Evolutionary conservation across 2,888 invertebrate species (phyloP).

Genomic region (Euzophera pinguis): DNA sequence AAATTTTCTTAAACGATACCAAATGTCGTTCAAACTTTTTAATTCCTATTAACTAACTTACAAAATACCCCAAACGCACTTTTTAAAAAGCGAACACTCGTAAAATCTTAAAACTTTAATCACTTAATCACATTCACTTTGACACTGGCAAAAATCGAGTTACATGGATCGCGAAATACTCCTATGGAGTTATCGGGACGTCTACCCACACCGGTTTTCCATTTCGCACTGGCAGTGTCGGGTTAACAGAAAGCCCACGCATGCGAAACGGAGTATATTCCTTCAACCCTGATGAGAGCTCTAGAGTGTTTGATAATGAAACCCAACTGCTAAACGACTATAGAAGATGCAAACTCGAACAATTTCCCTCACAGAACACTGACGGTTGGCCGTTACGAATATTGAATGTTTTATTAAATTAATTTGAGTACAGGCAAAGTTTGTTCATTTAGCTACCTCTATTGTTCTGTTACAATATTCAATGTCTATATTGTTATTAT

Average conservation of each 20-base stretch:
- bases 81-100: too few relatives aligned
- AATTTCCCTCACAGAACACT: slow-evolving; percentile 12
- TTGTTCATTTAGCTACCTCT: too few relatives aligned
- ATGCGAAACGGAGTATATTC: slow-evolving; percentile 57
- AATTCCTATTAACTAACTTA: too few relatives aligned
- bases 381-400: slow-evolving; percentile 10
- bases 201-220: slow-evolving; percentile 41
- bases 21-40: too few relatives aligned
- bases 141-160: slow-evolving; percentile 19
- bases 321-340: slow-evolving; percentile 54
- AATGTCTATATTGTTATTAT: too few relatives aligned
- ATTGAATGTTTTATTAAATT: slow-evolving; percentile 7
- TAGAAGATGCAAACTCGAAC: slow-evolving; percentile 31
- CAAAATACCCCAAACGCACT: too few relatives aligned
- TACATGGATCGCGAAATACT: slow-evolving; percentile 33
- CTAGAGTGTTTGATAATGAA: slow-evolving; percentile 60
- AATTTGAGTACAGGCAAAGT: neutral
- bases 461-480: too few relatives aligned
- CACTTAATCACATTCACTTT: slow-evolving; percentile 5
- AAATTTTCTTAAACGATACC: too few relatives aligned
- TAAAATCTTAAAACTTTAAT: too few relatives aligned
- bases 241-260: slow-evolving; percentile 49
- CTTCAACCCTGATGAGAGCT: slow-evolving; percentile 57
- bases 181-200: slow-evolving; percentile 34
- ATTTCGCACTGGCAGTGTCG: slow-evolving; percentile 55